phyloP scores from a whole-genome alignment of 2,888 invertebrate genomes.

The Archips xylosteana region DNA sequence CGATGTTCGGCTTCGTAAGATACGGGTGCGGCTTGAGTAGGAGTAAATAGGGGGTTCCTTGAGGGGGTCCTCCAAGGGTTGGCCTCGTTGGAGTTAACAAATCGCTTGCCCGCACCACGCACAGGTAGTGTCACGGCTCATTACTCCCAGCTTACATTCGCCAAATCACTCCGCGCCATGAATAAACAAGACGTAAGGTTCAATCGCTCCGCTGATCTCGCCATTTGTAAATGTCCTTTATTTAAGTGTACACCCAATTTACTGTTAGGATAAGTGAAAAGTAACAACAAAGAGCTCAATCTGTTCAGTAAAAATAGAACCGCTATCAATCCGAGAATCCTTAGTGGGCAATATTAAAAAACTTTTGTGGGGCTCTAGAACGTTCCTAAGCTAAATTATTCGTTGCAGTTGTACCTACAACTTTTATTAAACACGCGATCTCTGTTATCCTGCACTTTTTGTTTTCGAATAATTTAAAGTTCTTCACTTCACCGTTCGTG shows the following conservation, averaged over 20 bases:
- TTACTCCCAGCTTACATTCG: constrained; percentile 72
- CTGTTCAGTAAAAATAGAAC: background rate
- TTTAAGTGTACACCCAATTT: constrained; percentile 23
- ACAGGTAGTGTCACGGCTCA: constrained; percentile 77
- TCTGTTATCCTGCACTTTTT: constrained; percentile 61
- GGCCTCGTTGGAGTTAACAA: constrained; percentile 66
- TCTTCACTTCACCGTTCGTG: constrained; percentile 52
- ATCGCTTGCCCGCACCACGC: constrained; percentile 66
- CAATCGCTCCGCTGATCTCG: constrained; percentile 44
- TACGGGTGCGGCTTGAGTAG: constrained; percentile 49
- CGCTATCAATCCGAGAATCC: background rate
- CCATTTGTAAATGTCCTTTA: constrained; percentile 42
- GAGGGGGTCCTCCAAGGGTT: constrained; percentile 55
- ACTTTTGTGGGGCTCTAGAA: constrained; percentile 49
- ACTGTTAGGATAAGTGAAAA: constrained; percentile 2
- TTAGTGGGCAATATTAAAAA: constrained; percentile 34
- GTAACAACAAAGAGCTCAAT: background rate
- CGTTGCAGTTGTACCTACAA: constrained; percentile 50
- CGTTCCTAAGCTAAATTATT: constrained; percentile 54
- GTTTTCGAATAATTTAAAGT: constrained; percentile 61
- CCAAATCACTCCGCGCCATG: constrained; percentile 70
- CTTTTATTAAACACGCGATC: constrained; percentile 64
- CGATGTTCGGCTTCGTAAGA: constrained; percentile 68
- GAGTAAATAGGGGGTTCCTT: constrained; percentile 45
- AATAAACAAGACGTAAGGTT: constrained; percentile 68